Evolutionary conservation across 2,113 vertebrate species (phyloP).

Genomic region (Lichenostomus cassidix): DNA sequence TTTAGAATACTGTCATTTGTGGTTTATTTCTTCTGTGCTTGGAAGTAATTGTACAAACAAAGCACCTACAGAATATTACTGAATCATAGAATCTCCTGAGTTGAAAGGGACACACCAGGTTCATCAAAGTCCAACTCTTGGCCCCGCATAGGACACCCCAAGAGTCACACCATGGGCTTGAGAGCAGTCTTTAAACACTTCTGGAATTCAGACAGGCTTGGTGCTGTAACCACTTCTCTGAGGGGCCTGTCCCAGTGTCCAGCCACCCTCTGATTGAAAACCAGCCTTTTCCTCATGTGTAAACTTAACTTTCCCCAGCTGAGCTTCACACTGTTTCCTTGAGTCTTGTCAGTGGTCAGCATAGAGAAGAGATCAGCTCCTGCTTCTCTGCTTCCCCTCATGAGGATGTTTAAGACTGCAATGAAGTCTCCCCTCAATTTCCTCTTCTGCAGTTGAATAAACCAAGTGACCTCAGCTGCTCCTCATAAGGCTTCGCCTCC

Average conservation of each 20-base stretch:
- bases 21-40: background rate
- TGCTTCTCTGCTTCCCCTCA: background rate
- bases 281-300: background rate
- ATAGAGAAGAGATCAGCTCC: background rate
- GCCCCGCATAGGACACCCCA: background rate
- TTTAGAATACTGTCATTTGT: background rate
- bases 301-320: background rate
- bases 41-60: background rate
- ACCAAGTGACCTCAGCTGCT: background rate
- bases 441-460: background rate
- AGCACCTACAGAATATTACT: background rate
- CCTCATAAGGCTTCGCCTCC: background rate
- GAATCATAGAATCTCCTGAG: background rate
- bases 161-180: background rate
- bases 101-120: background rate
- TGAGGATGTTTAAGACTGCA: background rate
- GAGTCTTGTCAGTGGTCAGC: background rate
- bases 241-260: background rate
- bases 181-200: background rate
- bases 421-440: background rate
- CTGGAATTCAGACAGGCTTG: background rate
- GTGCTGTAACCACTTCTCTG: background rate
- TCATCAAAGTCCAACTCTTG: background rate
- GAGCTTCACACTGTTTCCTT: background rate
- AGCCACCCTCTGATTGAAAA: background rate